Evolutionary conservation across 2,888 invertebrate species (phyloP).

Genomic region (Anthrax anthrax): DNA sequence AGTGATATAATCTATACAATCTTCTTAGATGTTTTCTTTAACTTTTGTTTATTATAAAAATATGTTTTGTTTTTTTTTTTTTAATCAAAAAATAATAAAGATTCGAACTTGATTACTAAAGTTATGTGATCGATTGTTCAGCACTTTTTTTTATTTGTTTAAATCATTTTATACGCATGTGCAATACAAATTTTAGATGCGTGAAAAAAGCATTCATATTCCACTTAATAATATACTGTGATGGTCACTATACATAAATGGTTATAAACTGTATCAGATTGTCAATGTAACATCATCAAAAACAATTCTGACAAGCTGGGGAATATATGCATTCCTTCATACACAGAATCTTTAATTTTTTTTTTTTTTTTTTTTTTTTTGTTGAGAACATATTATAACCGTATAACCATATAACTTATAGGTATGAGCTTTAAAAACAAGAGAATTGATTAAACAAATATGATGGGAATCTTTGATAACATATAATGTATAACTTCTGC

Average conservation of each 20-base stretch:
- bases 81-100: neutral
- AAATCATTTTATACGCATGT: neutral
- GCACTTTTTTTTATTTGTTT: neutral
- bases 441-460: neutral
- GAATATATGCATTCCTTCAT: too few species aligned
- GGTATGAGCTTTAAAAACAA: too few species aligned
- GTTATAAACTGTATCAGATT: constrained; percentile 4
- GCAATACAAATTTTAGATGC: constrained; percentile 5
- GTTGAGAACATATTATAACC: too few species aligned
- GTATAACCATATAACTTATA: neutral
- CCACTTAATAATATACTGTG: too few species aligned
- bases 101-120: neutral
- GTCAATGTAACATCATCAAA: constrained; percentile 4
- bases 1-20: neutral
- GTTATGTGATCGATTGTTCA: neutral
- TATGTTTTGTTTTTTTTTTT: too few species aligned
- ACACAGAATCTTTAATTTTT: too few species aligned
- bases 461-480: constrained; percentile 16
- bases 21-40: too few species aligned
- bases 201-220: constrained; percentile 1
- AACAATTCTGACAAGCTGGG: constrained; percentile 5
- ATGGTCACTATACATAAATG: neutral
- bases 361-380: too few species aligned
- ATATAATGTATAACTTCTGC: constrained; percentile 15
- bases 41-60: too few species aligned